Evolutionary conservation across 2,113 vertebrate genomes (phyloP), one percentile per base, ranked within the genome.

Genomic region (Tapirus terrestris): DNA sequence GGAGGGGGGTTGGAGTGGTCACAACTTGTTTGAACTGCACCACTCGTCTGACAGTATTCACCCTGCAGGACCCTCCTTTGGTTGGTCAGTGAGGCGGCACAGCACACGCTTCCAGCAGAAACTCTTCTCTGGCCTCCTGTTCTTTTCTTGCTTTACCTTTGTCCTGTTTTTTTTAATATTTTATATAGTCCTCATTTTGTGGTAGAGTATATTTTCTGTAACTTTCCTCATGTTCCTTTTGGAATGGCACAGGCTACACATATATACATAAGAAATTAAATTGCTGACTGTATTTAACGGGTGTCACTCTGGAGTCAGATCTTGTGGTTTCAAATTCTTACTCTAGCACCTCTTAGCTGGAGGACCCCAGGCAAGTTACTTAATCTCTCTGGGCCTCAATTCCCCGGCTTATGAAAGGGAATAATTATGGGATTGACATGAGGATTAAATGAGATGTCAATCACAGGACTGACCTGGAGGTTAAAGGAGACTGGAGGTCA

Each of bases 71-170:
- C 48, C 51, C 51, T 76, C 29, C 11, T 29, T 61, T 68, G 63
- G 70, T 36, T 56, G 77, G 16, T 51, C 63, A 56, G 17, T 33
- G 82, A 53, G 27, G 43, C 3, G 27, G 70, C 25, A 8, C 27
- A 56, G 79, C 53, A 79, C 33, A 7, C 0, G 2, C 70, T 72
- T 86, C 63, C 56, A 6, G 53, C 20, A 63, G 70, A 56, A 70
- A 43, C 29, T 80, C 68, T 85, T 12, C 36, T 77, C 36, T 89
- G 85, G 70, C 29, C 77, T 77, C 25, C 51, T 45, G 33, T 68
- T 91, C 79, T 33, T 65, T 86, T 76, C 63, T 92, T 43, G 76
- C 73, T 92, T 92, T 72, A 70, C 45, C 18, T 82, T 83, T 84
- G 60, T 68, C 29, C 36, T 90, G 29, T 39, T 70, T 63, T 39